Evolutionary conservation across 1,140 invertebrate genomes (phyloP).

Genomic region (Potamilus streckersoni): DNA sequence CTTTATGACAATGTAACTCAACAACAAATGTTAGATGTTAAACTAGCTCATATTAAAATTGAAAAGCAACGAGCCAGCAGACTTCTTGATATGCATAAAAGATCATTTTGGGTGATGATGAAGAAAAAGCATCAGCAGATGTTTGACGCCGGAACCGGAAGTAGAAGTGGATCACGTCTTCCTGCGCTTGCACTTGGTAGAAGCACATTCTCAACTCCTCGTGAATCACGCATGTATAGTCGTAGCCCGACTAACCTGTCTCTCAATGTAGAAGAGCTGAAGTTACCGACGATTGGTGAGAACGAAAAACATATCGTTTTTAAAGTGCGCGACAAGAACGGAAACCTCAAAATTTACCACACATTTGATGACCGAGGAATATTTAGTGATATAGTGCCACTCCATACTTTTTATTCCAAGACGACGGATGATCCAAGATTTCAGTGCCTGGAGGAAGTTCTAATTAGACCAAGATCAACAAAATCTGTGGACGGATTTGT

Average conservation of each 20-base stretch:
- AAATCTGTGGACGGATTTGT: no score
- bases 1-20: constrained; percentile 62
- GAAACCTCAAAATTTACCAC: constrained; percentile 51
- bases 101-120: constrained; percentile 44
- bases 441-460: constrained; percentile 29
- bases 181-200: neutral
- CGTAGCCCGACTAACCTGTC: neutral
- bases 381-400: constrained; percentile 40
- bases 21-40: constrained; percentile 57
- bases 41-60: constrained; percentile 46
- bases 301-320: constrained; percentile 43
- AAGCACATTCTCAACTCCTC: neutral
- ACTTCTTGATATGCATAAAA: constrained; percentile 50
- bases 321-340: constrained; percentile 39
- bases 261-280: constrained; percentile 29
- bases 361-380: constrained; percentile 39
- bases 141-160: constrained; percentile 15
- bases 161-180: constrained; percentile 13
- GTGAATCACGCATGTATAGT: neutral
- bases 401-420: constrained; percentile 38
- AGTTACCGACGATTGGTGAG: constrained; percentile 32
- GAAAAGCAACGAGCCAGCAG: constrained; percentile 43
- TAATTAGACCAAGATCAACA: constrained; percentile 1
- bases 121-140: constrained; percentile 42
- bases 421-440: constrained; percentile 44